Base-by-base conservation (phyloP, 2,113 vertebrate species). In the Poeciliopsis turrubarensis region DNA sequence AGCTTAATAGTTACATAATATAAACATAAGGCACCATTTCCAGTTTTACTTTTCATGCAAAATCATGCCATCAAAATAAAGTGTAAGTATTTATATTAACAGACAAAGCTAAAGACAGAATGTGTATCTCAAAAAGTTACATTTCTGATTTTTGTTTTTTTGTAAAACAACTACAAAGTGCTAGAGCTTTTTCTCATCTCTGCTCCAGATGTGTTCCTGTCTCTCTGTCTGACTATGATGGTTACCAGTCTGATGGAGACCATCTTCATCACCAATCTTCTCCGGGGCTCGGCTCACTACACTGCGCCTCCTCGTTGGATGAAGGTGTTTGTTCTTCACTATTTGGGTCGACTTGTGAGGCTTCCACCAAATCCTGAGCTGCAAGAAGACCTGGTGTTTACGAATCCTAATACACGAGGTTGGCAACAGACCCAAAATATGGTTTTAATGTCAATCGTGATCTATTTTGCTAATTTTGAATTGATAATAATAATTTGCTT, bases 191-290 rank as follows among this genome's bases (percentile, higher is more conserved):
- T 57, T 25, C 25, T 57, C 37, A 1, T 71, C 39, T 11, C 47
- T 64, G 5, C 61, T 27, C n/a, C 69, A 94, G 92, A 92, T 73
- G 87, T 94, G 51, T 94, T 92, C 79, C 92, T 94, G 61, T 89
- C 85, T 34, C 51, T 94, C 60, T 92, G 92, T 72, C 70, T 94
- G 79, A 68, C 70, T 27, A 79, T 94, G 78, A 94, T 94, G 92
- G 87, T 92, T 68, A 57, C 70, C 44, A 94, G 92, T 76, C 72
- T 94, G 1, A 54, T 94, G 62, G 92, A 94, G 83, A 92, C 91
- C 0, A 72, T 93, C 1, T 3, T 92, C 13, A 65, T 94, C 37
- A 92, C 90, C 75, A 92, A 91, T 78, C 77, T 94, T 57, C 39
- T 89, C 8, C 57, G 54, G 5, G 76, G 80, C 60, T 84, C 91